Evolutionary conservation across 2,113 vertebrate species (phyloP).

Genomic region (Hippolais icterina): DNA sequence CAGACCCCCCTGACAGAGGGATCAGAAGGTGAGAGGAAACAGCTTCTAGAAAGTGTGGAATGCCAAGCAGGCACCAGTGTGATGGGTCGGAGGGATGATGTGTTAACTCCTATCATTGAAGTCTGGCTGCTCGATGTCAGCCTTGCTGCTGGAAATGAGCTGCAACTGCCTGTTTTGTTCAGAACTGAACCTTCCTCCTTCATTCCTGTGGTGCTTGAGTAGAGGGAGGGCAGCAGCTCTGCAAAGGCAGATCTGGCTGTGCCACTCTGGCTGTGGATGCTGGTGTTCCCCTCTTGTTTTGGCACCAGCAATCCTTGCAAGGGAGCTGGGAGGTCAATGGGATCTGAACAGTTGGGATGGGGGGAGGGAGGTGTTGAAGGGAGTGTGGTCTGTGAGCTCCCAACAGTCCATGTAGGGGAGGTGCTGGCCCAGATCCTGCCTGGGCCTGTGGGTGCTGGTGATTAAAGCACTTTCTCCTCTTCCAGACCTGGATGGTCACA

Average conservation of each 20-base stretch:
- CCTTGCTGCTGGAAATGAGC: background rate
- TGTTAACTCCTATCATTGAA: background rate
- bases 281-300: background rate
- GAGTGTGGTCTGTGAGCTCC: background rate
- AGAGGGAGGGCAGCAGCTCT: background rate
- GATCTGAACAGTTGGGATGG: background rate
- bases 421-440: background rate
- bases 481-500: conserved; percentile 90
- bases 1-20: conserved; percentile 94
- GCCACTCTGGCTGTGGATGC: background rate
- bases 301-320: rapidly evolving
- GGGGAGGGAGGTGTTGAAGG: background rate
- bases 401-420: background rate
- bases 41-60: background rate
- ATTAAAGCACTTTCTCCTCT: background rate
- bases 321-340: background rate
- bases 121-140: background rate
- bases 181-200: background rate
- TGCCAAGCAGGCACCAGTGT: rapidly evolving
- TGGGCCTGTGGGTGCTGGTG: background rate
- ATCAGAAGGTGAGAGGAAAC: conserved; percentile 85
- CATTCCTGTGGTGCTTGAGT: background rate
- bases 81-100: background rate
- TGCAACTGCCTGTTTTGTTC: background rate
- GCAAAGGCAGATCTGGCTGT: background rate